Evolutionary conservation across 2,113 vertebrate species (phyloP).

Genomic region (Alouatta palliata): DNA sequence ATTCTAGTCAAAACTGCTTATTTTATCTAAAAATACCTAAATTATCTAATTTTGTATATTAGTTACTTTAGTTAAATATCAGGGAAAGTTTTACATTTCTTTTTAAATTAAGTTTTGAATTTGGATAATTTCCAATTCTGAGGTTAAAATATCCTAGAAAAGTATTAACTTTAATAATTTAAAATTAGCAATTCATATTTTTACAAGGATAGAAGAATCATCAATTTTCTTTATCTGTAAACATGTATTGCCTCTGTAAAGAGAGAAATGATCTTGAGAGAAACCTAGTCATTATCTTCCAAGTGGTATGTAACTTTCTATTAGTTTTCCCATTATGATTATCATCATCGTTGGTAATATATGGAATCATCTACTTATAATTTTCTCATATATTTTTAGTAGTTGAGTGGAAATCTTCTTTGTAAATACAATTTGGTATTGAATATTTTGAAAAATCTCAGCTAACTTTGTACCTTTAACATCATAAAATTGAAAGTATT

Average conservation of each 20-base stretch:
- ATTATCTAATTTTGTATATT: constrained; percentile 40
- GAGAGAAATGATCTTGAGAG: not conserved
- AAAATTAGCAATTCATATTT: constrained; percentile 47
- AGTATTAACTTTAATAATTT: constrained; percentile 32
- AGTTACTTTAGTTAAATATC: constrained; percentile 40
- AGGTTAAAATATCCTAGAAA: not conserved
- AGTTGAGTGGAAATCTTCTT: not conserved
- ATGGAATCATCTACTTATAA: not conserved
- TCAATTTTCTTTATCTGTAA: not conserved
- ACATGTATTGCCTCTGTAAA: not conserved
- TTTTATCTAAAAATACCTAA: constrained; percentile 47
- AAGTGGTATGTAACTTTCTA: not conserved
- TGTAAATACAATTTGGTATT: not conserved
- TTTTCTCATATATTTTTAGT: not conserved
- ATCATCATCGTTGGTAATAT: not conserved
- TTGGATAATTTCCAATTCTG: constrained; percentile 40
- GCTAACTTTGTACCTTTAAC: not conserved
- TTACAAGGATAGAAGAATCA: not conserved
- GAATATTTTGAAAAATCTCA: not conserved
- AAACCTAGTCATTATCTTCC: not conserved
- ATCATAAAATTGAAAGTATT: not conserved
- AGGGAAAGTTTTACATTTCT: constrained; percentile 42
- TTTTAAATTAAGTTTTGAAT: constrained; percentile 10
- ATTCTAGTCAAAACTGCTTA: constrained; percentile 43
- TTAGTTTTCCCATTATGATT: not conserved